A percentile compares a stretch with the other conserved stretches of the same genome.
phyloP scores from a whole-genome alignment of 2,113 vertebrate species.

The Mustela nigripes region DNA sequence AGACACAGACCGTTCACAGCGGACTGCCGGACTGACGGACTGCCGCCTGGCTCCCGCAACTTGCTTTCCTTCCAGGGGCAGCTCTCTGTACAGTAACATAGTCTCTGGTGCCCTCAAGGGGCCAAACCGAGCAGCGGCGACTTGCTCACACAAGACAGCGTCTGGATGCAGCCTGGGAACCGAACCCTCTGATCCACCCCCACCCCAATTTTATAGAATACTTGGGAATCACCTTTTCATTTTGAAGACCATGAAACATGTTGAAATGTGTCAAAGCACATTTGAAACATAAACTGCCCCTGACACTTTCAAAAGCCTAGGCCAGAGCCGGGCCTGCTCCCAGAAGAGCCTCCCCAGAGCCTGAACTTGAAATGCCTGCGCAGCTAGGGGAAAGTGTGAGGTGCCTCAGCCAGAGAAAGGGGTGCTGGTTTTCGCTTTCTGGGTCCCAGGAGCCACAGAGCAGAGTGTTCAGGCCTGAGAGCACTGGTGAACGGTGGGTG shows the following conservation, averaged over 20 bases:
- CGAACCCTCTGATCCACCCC: not conserved
- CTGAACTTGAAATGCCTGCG: not conserved
- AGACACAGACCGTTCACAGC: accelerated
- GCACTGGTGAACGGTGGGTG: no score
- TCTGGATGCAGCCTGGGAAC: not conserved
- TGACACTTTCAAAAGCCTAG: not conserved
- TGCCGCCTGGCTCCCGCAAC: not conserved
- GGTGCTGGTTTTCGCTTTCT: not conserved
- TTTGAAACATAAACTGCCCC: not conserved
- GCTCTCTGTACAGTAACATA: not conserved
- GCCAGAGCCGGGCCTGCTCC: not conserved
- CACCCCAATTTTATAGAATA: not conserved
- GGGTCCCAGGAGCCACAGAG: not conserved
- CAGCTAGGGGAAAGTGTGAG: not conserved
- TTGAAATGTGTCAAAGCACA: not conserved
- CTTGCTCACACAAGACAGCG: accelerated
- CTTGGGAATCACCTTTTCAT: not conserved
- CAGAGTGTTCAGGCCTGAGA: not conserved
- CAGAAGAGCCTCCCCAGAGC: not conserved
- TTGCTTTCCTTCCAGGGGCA: accelerated
- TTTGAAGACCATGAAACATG: not conserved
- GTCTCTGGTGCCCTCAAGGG: constrained; percentile 80
- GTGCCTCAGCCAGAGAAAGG: not conserved
- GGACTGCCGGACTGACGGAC: no score
- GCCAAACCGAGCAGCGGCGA: constrained; percentile 5